Evolutionary conservation across 2,888 invertebrate species (phyloP).

Genomic region (Nemotelus nigrinus): DNA sequence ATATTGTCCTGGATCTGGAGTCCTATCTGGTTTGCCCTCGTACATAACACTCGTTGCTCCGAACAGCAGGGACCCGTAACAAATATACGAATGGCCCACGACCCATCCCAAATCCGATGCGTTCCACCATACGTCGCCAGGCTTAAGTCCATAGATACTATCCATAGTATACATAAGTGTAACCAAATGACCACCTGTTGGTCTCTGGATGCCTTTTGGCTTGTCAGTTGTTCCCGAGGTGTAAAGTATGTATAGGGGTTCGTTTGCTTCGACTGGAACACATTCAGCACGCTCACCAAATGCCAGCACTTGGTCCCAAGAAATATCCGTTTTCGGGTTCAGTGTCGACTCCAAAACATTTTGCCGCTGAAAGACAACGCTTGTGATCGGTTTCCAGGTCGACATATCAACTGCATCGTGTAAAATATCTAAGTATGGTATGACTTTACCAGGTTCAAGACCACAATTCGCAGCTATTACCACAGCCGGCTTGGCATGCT

Average conservation of each 20-base stretch:
- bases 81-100: slow-evolving; percentile 94
- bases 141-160: slow-evolving; percentile 80
- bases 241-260: slow-evolving; percentile 90
- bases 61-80: slow-evolving; percentile 86
- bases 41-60: slow-evolving; percentile 84
- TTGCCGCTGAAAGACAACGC: slow-evolving; percentile 84
- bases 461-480: slow-evolving; percentile 92
- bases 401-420: slow-evolving; percentile 76
- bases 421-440: slow-evolving; percentile 66
- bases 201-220: slow-evolving; percentile 83
- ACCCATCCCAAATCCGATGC: slow-evolving; percentile 84
- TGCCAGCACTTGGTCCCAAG: slow-evolving; percentile 79
- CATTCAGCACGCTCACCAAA: slow-evolving; percentile 78
- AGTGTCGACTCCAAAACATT: slow-evolving; percentile 73
- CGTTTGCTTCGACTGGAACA: slow-evolving; percentile 87
- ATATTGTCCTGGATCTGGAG: slow-evolving; percentile 91
- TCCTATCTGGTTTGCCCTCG: slow-evolving; percentile 94
- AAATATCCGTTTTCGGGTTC: slow-evolving; percentile 74
- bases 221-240: slow-evolving; percentile 88
- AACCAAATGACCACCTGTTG: slow-evolving; percentile 89
- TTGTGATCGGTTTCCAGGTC: slow-evolving; percentile 77
- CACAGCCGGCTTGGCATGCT: slow-evolving; percentile 88
- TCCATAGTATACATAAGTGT: slow-evolving; percentile 86
- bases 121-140: slow-evolving; percentile 91
- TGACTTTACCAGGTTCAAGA: slow-evolving; percentile 85